Base-by-base conservation (phyloP, 2,888 invertebrate species). In the Aspidiotus destructor region DNA sequence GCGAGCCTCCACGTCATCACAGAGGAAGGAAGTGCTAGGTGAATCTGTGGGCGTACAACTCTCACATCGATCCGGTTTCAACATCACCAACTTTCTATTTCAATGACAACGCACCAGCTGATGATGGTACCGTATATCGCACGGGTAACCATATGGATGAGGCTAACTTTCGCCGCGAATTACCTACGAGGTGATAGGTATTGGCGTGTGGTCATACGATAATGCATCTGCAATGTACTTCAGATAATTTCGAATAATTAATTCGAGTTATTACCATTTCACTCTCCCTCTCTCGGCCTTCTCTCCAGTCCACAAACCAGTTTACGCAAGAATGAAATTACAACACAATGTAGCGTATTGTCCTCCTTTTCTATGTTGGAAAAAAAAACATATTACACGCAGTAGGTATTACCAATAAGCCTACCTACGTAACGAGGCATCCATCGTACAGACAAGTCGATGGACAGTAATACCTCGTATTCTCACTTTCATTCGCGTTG, bases 81-180 rank as follows among this genome's bases (percentile, higher is more conserved):
- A 55, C 64, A 40, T 40, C 58, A 16, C 16, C 40, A 10, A 58
- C 67, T 67, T 67, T 67, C 67, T 67, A 67, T 67, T 67, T 67
- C 67, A 60, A 67, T 41, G 41, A 48, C 48, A 2, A 48, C 10
- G 48, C 48, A 48, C 10, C 11, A 48, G 48, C 28, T 28, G 28
- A 28, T 28, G 1, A 28, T 28, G 28, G 28, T 28, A 5, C 28
- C 28, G 28, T 28, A 28, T 28, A 28, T 28, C 28, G 28, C 28
- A 28, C 28, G 28, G 28, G 28, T 28, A 28, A 28, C 28, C 28
- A 28, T 28, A 28, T 28, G 28, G 28, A 48, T 48, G 6, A n/a
- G 2, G 48, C 48, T n/a, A 48, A 48, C 48, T 48, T 48, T 48
- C 48, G 48, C 48, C 48, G 48, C 48, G 11, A n/a, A 48, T 48